Conservation (phyloP, 2,888 invertebrate genomes). For the Serrognathus titanus region DNA sequence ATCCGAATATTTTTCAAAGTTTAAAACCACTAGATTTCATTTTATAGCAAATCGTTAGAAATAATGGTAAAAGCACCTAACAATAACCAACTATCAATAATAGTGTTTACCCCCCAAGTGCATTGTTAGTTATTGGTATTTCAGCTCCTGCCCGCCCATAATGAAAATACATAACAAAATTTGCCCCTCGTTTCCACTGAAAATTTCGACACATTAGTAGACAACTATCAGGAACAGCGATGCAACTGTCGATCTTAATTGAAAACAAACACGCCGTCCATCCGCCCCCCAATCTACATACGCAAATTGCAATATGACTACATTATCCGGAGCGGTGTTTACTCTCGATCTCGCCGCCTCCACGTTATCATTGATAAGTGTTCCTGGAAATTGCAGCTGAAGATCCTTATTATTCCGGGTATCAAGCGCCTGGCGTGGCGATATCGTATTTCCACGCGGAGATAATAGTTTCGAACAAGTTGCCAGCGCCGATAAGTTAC, state of each 20-base stretch:
- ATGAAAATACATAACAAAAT: too few relatives aligned
- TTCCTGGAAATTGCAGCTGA: conserved; percentile 27
- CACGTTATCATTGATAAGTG: conserved; percentile 31
- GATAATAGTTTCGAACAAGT: conserved; percentile 5
- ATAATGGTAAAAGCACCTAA: too few relatives aligned
- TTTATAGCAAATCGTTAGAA: too few relatives aligned
- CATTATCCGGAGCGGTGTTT: conserved; percentile 25
- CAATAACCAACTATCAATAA: too few relatives aligned
- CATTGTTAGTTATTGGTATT: too few relatives aligned
- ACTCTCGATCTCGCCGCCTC: conserved; percentile 21
- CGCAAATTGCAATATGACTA: conserved; percentile 28
- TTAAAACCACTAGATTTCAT: too few relatives aligned
- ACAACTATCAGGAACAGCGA: conserved; percentile 10
- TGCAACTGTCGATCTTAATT: conserved; percentile 27
- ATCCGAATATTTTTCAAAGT: too few relatives aligned
- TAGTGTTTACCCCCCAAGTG: too few relatives aligned
- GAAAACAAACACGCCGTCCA: conserved; percentile 29
- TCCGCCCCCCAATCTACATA: conserved; percentile 26
- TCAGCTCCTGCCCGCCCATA: too few relatives aligned
- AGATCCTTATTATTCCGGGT: conserved; percentile 20
- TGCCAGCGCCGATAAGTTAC: background rate
- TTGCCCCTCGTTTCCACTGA: background rate
- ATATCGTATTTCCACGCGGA: background rate
- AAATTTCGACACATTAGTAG: conserved; percentile 4
- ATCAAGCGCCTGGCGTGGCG: conserved; percentile 7